A percentile compares a stretch with the other conserved stretches of the same genome.
Evolutionary conservation across 2,113 vertebrate species (phyloP).

Genomic region (Gavialis gangeticus): DNA sequence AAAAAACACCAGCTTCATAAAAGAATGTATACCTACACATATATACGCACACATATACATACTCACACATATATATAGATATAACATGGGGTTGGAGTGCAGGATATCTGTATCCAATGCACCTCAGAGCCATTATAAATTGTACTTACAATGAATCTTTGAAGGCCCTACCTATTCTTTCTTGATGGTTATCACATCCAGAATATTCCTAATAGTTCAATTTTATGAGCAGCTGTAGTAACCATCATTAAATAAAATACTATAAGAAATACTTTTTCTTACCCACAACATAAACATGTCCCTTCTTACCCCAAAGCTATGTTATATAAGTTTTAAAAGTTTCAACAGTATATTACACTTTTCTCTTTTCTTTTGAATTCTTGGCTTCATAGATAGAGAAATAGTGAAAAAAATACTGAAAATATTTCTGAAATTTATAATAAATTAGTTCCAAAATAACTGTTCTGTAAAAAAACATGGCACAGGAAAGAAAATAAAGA

Average conservation of each 20-base stretch:
- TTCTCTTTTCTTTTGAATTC: not conserved
- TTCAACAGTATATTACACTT: not conserved
- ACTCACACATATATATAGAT: not conserved
- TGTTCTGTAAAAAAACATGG: not conserved
- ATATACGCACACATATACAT: no score
- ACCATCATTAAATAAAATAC: not conserved
- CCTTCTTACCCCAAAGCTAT: not conserved
- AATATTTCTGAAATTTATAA: not conserved
- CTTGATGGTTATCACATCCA: not conserved
- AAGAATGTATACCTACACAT: not conserved
- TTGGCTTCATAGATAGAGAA: not conserved
- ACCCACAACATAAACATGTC: not conserved
- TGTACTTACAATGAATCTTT: not conserved
- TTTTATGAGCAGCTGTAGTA: conserved; percentile 6
- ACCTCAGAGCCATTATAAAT: not conserved
- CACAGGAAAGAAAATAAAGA: not conserved
- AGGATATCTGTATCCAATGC: not conserved
- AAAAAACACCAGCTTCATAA: not conserved
- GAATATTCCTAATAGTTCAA: not conserved
- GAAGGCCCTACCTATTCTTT: not conserved
- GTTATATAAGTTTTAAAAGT: not conserved
- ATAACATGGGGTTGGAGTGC: not conserved
- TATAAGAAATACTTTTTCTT: not conserved
- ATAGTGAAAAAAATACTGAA: not conserved
- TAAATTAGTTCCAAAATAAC: not conserved